These are phyloP conservation scores for Drosophila suboccidentalis DNA, from an alignment of 2,888 invertebrate genomes.

Conservation along the genomic window DNA sequence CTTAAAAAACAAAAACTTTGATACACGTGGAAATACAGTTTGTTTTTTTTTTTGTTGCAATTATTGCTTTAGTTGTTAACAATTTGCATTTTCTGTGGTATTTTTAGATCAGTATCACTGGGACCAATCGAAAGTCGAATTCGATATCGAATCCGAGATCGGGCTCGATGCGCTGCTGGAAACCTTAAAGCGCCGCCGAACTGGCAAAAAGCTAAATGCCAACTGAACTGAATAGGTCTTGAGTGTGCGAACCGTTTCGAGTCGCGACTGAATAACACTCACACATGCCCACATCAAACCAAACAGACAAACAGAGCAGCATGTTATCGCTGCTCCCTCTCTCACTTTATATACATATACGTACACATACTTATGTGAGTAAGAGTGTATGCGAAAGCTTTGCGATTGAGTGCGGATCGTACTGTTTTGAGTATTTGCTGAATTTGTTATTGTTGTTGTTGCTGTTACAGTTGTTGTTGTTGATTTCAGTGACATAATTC, in stretches of 20 bases:
- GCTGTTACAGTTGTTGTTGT: slow-evolving; percentile 1
- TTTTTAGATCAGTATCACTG: slow-evolving; percentile 16
- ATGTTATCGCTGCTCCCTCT: slow-evolving; percentile 57
- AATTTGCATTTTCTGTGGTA: slow-evolving; percentile 29
- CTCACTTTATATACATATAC: slow-evolving; percentile 15
- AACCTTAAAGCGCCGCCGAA: slow-evolving; percentile 60
- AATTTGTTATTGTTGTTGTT: slow-evolving; percentile 15
- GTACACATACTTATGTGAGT: not conserved
- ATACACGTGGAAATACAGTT: not conserved
- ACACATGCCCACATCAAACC: slow-evolving; percentile 22
- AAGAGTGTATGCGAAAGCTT: slow-evolving; percentile 32
- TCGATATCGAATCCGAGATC: not conserved
- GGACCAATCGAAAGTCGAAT: not conserved
- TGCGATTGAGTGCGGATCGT: slow-evolving; percentile 48
- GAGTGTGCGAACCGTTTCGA: slow-evolving; percentile 55
- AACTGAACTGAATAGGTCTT: slow-evolving; percentile 65
- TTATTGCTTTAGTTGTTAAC: slow-evolving; percentile 10
- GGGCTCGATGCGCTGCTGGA: slow-evolving; percentile 24
- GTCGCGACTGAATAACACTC: slow-evolving; percentile 37
- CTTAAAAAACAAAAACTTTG: slow-evolving; percentile 4
- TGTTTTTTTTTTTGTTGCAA: not conserved
- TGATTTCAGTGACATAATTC: slow-evolving; percentile 43
- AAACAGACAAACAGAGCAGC: slow-evolving; percentile 30
- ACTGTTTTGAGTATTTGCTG: slow-evolving; percentile 32
- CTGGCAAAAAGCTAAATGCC: slow-evolving; percentile 72